Conservation (phyloP, 2,113 vertebrate species). For the Abramis brama region DNA sequence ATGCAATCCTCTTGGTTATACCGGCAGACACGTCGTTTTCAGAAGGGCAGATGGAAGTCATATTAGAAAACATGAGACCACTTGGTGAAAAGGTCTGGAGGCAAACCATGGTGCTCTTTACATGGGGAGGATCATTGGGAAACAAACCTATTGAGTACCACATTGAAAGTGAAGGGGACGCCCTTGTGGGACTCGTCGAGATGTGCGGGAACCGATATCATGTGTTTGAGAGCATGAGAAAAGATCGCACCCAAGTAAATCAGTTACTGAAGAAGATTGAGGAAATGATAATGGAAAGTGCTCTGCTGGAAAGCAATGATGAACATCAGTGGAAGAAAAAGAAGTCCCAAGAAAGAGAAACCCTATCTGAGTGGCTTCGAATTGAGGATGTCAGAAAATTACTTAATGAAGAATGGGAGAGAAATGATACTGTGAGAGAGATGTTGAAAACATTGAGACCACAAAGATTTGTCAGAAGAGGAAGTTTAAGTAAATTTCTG, state of each 20-base stretch:
- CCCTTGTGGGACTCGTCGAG: background rate
- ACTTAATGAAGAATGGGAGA: background rate
- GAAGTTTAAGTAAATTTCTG: no score
- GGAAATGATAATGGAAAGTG: background rate
- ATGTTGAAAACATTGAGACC: background rate
- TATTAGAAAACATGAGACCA: background rate
- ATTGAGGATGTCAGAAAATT: background rate
- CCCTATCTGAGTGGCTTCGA: background rate
- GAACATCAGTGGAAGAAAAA: background rate
- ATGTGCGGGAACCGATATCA: slow-evolving; percentile 3
- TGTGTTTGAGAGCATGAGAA: background rate
- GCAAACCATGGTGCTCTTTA: background rate
- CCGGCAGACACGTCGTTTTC: background rate
- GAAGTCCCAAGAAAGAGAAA: background rate
- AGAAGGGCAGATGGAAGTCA: background rate
- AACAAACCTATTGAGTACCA: background rate
- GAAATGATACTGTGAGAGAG: background rate
- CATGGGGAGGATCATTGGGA: background rate
- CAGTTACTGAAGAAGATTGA: background rate
- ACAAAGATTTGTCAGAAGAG: background rate
- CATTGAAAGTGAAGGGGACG: background rate
- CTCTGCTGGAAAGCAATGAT: background rate
- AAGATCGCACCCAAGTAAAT: background rate
- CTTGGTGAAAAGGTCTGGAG: background rate
- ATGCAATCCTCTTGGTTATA: background rate